Evolutionary conservation across 1,140 invertebrate species (phyloP), one percentile per base, ranked within the genome.

Genomic region (Palaemon carinicauda): DNA sequence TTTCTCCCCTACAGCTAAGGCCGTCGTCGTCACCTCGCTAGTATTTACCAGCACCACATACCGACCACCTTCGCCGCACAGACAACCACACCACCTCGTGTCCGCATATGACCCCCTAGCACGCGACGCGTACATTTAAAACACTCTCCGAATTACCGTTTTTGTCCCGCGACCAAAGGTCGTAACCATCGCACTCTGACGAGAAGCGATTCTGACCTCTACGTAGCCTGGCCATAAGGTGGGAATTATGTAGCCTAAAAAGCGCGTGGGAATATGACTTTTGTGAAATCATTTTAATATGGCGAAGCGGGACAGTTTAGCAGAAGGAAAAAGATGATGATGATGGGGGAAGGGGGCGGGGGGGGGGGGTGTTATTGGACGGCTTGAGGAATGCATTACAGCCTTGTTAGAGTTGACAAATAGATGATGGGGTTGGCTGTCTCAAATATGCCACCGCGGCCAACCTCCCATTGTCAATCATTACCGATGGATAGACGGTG

Each of bases 101-200:
- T 41, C 41, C 41, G 41, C 50, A 33, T 71, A 81, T 50, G 80
- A 81, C 60, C 80, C 24, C 3, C 21, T 41, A 50, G 56, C 80
- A 81, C 60, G 80, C 80, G 71, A 81, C 80, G 71, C 80, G 19
- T 65, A 65, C 80, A 81, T 81, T 81, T 81, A 81, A 81, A 81
- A 81, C 80, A 81, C 80, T 81, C 80, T 60, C 41, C 56, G 53
- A 65, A 81, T 65, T 52, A 41, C 51, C n/a, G 31, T 54, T 27
- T 71, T 71, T 24, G 65, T 69, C 31, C 60, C 50, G 17, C 24
- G n/a, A 50, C 29, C 24, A 33, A 81, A 15, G 27, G 80, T 14
- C 80, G 80, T 17, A 81, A 81, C 56, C 80, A 41, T 19, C 80
- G 33, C 12, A 7, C 17, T 41, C 14, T 9, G 17, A 21, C 31